Evolutionary conservation across 2,888 invertebrate genomes (phyloP).

Genomic region (Athalia cordata): DNA sequence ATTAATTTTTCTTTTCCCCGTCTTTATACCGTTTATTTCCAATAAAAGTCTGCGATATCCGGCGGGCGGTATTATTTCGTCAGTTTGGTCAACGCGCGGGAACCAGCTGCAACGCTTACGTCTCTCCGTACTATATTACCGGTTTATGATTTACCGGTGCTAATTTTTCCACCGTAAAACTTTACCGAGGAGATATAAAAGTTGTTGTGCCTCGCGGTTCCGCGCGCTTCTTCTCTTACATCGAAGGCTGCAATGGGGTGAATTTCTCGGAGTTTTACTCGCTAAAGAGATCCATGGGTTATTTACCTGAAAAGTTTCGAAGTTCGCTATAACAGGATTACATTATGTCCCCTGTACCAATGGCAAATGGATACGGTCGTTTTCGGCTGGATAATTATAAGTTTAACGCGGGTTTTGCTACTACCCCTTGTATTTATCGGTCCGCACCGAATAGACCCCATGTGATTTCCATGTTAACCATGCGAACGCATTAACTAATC

Average conservation of each 20-base stretch:
- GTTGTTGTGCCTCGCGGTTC: neutral
- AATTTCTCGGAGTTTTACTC: neutral
- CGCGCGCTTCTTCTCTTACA: neutral
- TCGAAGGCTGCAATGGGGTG: too few species aligned
- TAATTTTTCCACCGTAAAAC: neutral
- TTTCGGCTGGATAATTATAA: conserved; percentile 8
- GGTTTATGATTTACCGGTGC: too few species aligned
- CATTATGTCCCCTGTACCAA: neutral
- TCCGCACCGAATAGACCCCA: conserved; percentile 15
- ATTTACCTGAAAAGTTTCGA: conserved; percentile 15
- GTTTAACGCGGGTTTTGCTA: neutral
- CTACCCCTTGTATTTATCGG: conserved; percentile 7
- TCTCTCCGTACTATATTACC: too few species aligned
- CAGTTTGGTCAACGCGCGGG: too few species aligned
- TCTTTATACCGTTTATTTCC: too few species aligned
- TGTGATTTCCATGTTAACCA: neutral
- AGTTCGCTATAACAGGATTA: conserved; percentile 9
- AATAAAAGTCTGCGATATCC: too few species aligned
- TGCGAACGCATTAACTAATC: neutral
- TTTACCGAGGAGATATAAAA: neutral
- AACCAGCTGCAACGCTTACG: too few species aligned
- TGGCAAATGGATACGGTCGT: conserved; percentile 10
- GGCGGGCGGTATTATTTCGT: too few species aligned
- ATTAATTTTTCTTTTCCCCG: too few species aligned
- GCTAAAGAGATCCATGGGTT: neutral